phyloP scores from a whole-genome alignment of 2,113 vertebrate genomes.

The Ifrita kowaldi region DNA sequence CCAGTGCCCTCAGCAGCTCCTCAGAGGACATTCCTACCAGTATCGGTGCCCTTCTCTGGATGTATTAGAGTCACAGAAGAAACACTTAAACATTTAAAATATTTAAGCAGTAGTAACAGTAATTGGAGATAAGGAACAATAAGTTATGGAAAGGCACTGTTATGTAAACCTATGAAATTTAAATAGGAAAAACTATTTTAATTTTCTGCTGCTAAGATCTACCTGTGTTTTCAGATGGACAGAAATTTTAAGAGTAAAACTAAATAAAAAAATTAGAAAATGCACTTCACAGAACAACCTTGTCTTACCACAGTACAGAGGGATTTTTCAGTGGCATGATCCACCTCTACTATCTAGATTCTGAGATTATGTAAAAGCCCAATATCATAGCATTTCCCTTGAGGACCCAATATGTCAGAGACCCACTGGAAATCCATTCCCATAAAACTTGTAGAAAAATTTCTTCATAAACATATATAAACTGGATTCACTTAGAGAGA shows the following conservation, averaged over 20 bases:
- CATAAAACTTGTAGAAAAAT: neutral
- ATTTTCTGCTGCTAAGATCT: neutral
- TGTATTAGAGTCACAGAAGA: neutral
- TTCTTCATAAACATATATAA: neutral
- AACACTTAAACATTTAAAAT: neutral
- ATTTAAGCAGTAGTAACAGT: neutral
- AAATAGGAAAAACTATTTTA: neutral
- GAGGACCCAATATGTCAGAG: neutral
- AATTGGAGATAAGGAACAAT: neutral
- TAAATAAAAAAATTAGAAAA: neutral
- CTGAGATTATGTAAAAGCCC: neutral
- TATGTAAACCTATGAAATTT: neutral
- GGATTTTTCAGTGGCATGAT: neutral
- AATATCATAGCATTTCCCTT: neutral
- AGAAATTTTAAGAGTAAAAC: neutral
- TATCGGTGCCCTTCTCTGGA: neutral
- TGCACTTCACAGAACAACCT: neutral
- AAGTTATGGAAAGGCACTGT: neutral
- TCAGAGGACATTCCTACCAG: neutral
- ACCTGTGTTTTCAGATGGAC: neutral
- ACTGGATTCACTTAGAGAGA: neutral
- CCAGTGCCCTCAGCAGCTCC: fast-evolving
- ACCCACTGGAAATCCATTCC: neutral
- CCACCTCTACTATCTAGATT: neutral
- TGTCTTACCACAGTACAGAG: neutral